A percentile compares a stretch with the other conserved stretches of the same genome.
These are phyloP conservation scores for Pseudocheirus occidentalis DNA, from an alignment of 2,797 vertebrate genomes.

Conservation along the genomic window DNA sequence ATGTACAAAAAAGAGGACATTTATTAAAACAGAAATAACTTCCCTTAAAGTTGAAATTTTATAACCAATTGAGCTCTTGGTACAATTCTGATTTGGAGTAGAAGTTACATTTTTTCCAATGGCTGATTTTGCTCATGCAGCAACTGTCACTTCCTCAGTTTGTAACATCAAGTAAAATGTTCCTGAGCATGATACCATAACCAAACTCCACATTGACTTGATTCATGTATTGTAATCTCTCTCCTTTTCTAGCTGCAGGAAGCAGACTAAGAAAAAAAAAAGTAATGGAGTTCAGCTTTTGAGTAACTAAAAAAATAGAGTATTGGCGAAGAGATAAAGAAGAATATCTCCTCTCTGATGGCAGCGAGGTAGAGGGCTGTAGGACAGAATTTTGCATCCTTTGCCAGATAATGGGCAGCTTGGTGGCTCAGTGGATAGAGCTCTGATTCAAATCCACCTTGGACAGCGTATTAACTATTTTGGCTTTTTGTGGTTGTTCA, in stretches of 20 bases:
- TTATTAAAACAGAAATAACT: neutral
- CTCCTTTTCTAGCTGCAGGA: slow-evolving; percentile 60
- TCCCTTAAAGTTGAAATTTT: neutral
- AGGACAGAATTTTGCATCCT: neutral
- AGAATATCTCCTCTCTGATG: neutral
- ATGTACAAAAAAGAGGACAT: neutral
- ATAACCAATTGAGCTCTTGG: neutral
- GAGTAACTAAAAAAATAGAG: neutral
- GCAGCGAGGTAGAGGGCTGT: neutral
- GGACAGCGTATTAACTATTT: neutral
- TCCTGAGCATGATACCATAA: slow-evolving; percentile 85
- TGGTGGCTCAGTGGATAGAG: neutral
- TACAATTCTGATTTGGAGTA: slow-evolving; percentile 38
- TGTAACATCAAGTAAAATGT: slow-evolving; percentile 85
- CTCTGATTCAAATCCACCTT: neutral
- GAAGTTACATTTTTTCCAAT: neutral
- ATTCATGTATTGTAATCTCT: slow-evolving; percentile 57
- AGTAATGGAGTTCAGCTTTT: neutral
- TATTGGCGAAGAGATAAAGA: neutral
- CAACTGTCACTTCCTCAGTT: slow-evolving; percentile 58
- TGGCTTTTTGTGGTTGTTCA: neutral
- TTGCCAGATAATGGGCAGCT: neutral
- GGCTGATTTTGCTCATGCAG: neutral
- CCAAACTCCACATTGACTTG: slow-evolving; percentile 83
- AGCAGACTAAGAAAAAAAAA: neutral